A percentile compares a stretch with the other conserved stretches of the same genome.
These are phyloP conservation scores for Arrhamphus sclerolepis DNA, from an alignment of 2,797 vertebrate genomes.

Conservation along the genomic window DNA sequence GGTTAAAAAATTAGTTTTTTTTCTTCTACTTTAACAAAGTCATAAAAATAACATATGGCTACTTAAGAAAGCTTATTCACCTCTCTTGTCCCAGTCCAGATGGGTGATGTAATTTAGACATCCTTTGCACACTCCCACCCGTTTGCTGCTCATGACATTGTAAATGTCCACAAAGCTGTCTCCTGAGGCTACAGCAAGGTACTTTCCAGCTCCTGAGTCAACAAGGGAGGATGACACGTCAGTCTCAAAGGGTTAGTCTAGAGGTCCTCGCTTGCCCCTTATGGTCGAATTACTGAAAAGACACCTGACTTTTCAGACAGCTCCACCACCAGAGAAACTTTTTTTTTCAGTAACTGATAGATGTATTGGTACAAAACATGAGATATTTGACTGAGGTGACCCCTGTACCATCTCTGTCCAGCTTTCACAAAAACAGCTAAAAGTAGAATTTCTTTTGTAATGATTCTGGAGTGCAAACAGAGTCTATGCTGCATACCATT, in stretches of 20 bases:
- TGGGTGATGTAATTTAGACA: constrained; percentile 96
- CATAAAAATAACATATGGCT: not conserved
- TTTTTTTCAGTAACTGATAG: too few relatives aligned
- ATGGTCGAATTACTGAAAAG: too few relatives aligned
- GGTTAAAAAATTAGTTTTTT: constrained; percentile 4
- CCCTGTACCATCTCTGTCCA: too few relatives aligned
- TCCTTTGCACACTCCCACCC: constrained; percentile 96
- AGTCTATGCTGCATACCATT: too few relatives aligned
- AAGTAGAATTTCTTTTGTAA: too few relatives aligned
- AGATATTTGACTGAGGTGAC: too few relatives aligned
- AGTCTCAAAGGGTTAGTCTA: not conserved
- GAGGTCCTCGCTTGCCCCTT: too few relatives aligned
- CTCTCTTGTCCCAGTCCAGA: constrained; percentile 95
- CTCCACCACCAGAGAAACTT: too few relatives aligned
- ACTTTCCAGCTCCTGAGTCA: constrained; percentile 90
- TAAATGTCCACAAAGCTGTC: constrained; percentile 98
- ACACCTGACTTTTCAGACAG: too few relatives aligned
- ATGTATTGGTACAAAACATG: not conserved
- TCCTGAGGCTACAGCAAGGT: constrained; percentile 94
- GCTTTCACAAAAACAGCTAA: too few relatives aligned
- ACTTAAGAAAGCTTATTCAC: constrained; percentile 65
- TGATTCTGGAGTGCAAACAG: too few relatives aligned
- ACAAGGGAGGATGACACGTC: not conserved
- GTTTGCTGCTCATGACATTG: constrained; percentile 97
- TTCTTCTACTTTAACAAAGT: constrained; percentile 3